Conservation (phyloP, 2,888 invertebrate species). For the Alentia gelatinosa region DNA sequence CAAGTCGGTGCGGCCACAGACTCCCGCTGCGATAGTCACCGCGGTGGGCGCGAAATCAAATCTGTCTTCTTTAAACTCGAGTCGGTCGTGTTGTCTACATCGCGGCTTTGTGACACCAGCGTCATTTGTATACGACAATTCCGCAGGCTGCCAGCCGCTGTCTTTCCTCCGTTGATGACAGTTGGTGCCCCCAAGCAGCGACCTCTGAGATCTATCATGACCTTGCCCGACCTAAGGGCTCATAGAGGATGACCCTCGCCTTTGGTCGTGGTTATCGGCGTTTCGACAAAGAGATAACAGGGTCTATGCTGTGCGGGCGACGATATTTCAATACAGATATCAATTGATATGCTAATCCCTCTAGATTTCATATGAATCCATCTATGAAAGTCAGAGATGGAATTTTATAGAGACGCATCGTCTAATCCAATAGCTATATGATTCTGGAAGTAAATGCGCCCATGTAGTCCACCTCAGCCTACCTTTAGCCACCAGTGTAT, state of each 20-base stretch:
- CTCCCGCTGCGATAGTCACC: neutral
- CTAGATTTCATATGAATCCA: too few species aligned
- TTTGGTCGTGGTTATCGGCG: neutral
- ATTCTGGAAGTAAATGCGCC: too few species aligned
- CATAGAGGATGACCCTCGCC: neutral
- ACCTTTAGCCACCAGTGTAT: too few species aligned
- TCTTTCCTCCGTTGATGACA: too few species aligned
- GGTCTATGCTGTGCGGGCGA: too few species aligned
- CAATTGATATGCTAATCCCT: too few species aligned
- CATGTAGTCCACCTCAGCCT: too few species aligned
- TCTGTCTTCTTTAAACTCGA: slow-evolving; percentile 1
- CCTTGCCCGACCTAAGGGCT: neutral
- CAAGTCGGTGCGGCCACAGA: neutral
- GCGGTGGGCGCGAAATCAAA: neutral
- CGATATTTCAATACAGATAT: too few species aligned
- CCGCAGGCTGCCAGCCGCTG: neutral
- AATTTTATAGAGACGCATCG: too few species aligned
- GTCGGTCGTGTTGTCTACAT: neutral
- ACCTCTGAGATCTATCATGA: neutral
- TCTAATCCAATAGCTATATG: too few species aligned
- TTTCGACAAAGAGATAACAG: neutral
- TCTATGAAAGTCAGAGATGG: too few species aligned
- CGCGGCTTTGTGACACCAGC: neutral
- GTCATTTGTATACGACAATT: neutral
- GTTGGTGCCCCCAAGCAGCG: neutral